Base-by-base conservation (phyloP, 1,140 invertebrate genomes). In the Caligus rogercresseyi region DNA sequence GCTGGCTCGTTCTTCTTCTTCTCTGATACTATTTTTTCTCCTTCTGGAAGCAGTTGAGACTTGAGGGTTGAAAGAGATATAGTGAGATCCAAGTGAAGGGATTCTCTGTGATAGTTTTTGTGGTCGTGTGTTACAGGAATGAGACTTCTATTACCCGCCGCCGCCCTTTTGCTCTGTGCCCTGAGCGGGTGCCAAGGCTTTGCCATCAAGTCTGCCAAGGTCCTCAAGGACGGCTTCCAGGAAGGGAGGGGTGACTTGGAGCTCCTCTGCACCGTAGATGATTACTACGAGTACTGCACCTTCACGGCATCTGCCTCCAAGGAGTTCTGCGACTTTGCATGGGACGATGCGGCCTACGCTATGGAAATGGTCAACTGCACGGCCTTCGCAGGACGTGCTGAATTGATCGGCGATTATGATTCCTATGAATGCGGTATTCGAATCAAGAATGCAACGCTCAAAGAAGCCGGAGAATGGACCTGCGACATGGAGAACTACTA, bases 241-340 rank as follows among this genome's bases (percentile, higher is more conserved):
- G 57, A 60, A 21, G 57, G 57, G 16, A 31, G 57, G 16, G 23
- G 16, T 7, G 26, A 31, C 15, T 43, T 60, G 57, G 3, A 25
- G 2, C 3, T 60, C 24, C 15, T 19, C 14, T 60, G 57, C 25
- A 2, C 57, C 1, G 57, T 60, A 31, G 57, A 60, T 43, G 57
- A 43, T n/a, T 60, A 31, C 24, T 60, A 60, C 57, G 57, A 60
- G 25, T 60, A 25, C 20, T 60, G 57, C 24, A 60, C 57, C 24
- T 60, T 60, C 26, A 60, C 4, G 3, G 16, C 21, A 16, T 16
- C 2, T 1, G 21, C 16, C 20, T 31, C 21, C 18, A 60, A 60
- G 24, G 31, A 43, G 7, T 43, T 43, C n/a, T 60, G 57, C 57
- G 57, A 60, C 21, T 60, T 26, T n/a, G 24, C 21, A n/a, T 60